These are phyloP conservation scores for Helarctos malayanus DNA, from an alignment of 2,797 vertebrate species.

Conservation along the genomic window DNA sequence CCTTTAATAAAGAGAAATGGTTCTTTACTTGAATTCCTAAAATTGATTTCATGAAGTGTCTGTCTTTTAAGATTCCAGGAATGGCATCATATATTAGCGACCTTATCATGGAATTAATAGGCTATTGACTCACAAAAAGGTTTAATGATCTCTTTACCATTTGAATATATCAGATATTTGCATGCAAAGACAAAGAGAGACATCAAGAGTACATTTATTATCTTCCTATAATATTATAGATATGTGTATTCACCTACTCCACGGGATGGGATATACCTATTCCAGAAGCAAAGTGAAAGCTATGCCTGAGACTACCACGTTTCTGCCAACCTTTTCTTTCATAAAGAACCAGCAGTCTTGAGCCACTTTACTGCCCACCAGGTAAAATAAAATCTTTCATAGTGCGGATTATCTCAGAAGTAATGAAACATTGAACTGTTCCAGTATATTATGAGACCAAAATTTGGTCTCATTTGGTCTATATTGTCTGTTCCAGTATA, in stretches of 20 bases:
- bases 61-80: not conserved
- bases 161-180: not conserved
- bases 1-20: not conserved
- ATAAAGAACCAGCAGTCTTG: not conserved
- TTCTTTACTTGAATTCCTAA: constrained; percentile 45
- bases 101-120: not conserved
- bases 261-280: not conserved
- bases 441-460: not conserved
- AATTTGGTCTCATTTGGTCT: too few relatives aligned
- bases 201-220: not conserved
- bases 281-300: not conserved
- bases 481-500: not conserved
- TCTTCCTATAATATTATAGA: not conserved
- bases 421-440: not conserved
- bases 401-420: not conserved
- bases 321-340: not conserved
- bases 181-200: not conserved
- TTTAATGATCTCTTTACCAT: not conserved
- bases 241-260: not conserved
- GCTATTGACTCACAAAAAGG: not conserved
- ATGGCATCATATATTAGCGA: not conserved
- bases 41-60: not conserved
- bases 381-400: not conserved
- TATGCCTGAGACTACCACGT: not conserved
- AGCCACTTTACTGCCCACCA: not conserved